Conservation (phyloP, 2,888 invertebrate species). For the Tenthredo notha region DNA sequence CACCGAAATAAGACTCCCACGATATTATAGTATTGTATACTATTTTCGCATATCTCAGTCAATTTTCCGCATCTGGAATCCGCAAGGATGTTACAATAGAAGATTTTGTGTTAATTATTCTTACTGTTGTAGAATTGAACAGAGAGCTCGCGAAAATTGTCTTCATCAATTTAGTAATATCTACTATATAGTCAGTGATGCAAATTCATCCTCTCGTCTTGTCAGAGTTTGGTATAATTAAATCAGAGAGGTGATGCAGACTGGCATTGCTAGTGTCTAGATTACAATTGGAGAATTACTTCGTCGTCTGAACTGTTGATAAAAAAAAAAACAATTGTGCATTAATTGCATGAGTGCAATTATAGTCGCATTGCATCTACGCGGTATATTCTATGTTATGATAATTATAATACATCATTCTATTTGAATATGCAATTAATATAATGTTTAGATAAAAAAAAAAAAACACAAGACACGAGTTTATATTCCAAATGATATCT, state of each 20-base stretch:
- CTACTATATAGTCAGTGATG: neutral
- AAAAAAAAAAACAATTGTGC: neutral
- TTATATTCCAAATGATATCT: constrained; percentile 29
- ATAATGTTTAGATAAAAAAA: neutral
- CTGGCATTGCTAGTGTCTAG: neutral
- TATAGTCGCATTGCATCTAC: neutral
- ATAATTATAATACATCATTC: neutral
- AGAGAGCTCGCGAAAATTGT: neutral
- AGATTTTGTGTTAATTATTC: neutral
- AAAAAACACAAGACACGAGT: neutral
- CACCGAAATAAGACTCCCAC: neutral
- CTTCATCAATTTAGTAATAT: neutral
- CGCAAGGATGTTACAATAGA: neutral
- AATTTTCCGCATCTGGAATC: neutral
- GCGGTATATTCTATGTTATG: neutral
- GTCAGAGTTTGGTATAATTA: neutral
- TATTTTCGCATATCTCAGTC: neutral
- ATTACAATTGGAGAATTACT: constrained; percentile 9
- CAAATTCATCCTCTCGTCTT: neutral
- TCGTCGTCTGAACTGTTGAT: neutral
- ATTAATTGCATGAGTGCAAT: neutral
- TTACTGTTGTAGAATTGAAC: neutral
- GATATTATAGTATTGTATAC: neutral
- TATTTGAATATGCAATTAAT: neutral
- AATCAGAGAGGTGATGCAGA: constrained; percentile 15